Evolutionary conservation across 2,113 vertebrate species (phyloP).

Genomic region (Craseonycteris thonglongyai): DNA sequence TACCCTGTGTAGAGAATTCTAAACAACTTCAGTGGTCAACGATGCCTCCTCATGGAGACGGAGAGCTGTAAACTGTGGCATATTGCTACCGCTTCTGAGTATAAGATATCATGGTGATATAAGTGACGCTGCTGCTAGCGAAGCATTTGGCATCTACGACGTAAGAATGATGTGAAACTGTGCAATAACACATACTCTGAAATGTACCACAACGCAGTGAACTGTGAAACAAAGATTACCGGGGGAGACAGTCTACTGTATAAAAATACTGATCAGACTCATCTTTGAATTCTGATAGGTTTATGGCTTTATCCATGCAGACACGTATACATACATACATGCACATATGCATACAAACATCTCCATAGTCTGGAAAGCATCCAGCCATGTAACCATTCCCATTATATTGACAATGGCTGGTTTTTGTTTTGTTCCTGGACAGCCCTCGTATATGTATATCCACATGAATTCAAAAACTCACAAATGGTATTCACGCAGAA

Average conservation of each 20-base stretch:
- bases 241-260: rapidly evolving
- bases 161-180: background rate
- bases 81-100: background rate
- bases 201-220: background rate
- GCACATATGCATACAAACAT: no score
- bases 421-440: no score
- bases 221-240: background rate
- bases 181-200: background rate
- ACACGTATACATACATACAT: background rate
- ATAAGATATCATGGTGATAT: background rate
- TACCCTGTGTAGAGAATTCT: background rate
- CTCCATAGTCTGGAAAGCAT: no score
- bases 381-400: no score
- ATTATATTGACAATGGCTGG: no score
- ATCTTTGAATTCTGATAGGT: background rate
- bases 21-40: background rate
- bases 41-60: background rate
- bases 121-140: background rate
- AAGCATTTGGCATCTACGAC: background rate
- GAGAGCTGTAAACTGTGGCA: no score
- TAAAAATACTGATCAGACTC: background rate
- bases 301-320: no score
- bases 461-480: background rate
- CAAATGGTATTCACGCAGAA: background rate
- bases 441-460: rapidly evolving